phyloP scores from a whole-genome alignment of 2,113 vertebrate genomes.

The Hippotragus niger region DNA sequence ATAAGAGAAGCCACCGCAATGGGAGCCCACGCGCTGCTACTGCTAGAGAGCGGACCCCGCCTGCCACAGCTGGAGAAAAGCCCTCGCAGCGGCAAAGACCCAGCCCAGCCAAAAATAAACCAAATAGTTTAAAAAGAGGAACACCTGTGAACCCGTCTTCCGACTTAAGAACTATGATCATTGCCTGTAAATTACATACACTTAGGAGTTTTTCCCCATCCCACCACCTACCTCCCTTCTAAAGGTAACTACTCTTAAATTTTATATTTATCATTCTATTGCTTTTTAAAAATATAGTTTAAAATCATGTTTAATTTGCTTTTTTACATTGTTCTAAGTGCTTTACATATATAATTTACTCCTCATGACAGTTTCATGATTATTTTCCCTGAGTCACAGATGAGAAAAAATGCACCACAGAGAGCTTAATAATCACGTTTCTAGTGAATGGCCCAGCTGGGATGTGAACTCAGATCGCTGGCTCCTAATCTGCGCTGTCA shows the following conservation, averaged over 20 bases:
- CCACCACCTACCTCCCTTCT: background rate
- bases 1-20: background rate
- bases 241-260: background rate
- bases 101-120: background rate
- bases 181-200: background rate
- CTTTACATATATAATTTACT: background rate
- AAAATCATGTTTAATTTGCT: background rate
- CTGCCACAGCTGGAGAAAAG: background rate
- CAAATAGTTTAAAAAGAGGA: background rate
- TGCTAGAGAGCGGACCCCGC: rapidly evolving
- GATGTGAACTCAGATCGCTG: background rate
- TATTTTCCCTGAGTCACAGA: background rate
- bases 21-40: rapidly evolving
- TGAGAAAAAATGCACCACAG: background rate
- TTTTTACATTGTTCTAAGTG: background rate
- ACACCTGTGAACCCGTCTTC: background rate
- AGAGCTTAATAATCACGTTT: background rate
- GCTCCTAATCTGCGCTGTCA: background rate
- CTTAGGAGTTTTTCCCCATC: background rate
- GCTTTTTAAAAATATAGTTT: background rate
- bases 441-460: background rate
- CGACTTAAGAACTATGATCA: background rate
- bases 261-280: background rate
- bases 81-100: background rate
- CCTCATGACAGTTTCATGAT: background rate